Evolutionary conservation across 2,797 vertebrate species (phyloP).

Genomic region (Pantherophis vulpinus): DNA sequence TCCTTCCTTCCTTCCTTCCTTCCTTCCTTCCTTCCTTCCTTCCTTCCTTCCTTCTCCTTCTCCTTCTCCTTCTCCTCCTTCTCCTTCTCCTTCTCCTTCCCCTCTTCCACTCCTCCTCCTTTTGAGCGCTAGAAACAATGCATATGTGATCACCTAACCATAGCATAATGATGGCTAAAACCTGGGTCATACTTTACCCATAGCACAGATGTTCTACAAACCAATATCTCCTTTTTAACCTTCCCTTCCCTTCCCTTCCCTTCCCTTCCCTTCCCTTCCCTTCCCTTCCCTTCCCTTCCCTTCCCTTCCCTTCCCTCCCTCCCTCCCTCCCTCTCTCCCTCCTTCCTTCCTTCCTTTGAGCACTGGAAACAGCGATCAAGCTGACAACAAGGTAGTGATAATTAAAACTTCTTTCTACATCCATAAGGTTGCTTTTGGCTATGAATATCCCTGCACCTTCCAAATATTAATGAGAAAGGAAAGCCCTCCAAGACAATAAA

Average conservation of each 20-base stretch:
- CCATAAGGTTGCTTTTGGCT: neutral
- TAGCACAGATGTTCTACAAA: neutral
- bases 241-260: neutral
- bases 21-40: no score
- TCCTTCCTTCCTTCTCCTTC: neutral
- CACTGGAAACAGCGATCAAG: neutral
- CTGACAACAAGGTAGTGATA: neutral
- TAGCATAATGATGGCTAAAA: neutral
- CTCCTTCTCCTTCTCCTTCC: no score
- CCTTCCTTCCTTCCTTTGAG: neutral
- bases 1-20: no score
- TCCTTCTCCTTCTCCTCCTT: no score
- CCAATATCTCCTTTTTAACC: neutral
- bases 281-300: neutral
- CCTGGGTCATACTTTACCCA: neutral
- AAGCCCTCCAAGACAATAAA: neutral
- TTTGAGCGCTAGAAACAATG: neutral
- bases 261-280: neutral
- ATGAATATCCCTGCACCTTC: neutral
- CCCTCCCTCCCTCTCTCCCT: neutral
- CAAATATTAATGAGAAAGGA: conserved; percentile 11
- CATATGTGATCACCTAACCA: neutral
- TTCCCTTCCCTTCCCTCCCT: neutral
- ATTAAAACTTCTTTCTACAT: neutral
- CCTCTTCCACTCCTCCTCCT: no score